These are phyloP conservation scores for Actinemys pallida DNA, from an alignment of 2,113 vertebrate genomes.

Conservation along the genomic window DNA sequence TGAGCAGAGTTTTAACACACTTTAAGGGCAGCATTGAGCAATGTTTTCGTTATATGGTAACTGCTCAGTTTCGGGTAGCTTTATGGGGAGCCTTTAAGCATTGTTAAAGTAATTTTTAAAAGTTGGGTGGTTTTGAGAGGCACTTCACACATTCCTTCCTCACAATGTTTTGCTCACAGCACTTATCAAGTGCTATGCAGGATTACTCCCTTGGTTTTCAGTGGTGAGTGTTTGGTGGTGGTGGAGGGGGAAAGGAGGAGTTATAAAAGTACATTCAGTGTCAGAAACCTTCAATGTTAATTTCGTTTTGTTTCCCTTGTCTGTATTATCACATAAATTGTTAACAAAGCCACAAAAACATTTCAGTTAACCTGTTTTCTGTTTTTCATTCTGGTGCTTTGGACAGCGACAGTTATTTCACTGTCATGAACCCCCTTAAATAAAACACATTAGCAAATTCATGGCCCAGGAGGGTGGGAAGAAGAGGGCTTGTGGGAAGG, in stretches of 20 bases:
- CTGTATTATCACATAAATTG: neutral
- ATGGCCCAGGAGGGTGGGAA: too few species aligned
- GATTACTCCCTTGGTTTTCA: neutral
- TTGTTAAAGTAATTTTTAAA: neutral
- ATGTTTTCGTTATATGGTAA: neutral
- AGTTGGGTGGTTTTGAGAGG: neutral
- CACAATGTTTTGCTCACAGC: neutral
- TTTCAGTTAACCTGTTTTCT: too few species aligned
- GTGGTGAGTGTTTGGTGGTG: too few species aligned
- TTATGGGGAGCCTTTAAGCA: neutral
- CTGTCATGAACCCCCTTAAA: too few species aligned
- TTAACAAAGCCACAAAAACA: too few species aligned
- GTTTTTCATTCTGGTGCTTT: too few species aligned
- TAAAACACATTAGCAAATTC: too few species aligned
- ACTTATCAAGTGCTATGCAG: neutral
- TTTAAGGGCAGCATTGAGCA: neutral
- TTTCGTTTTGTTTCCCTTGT: neutral
- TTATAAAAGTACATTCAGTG: neutral
- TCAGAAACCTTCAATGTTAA: neutral
- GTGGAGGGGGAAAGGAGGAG: neutral
- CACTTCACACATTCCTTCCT: neutral
- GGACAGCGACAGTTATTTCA: too few species aligned
- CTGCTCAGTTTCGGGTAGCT: neutral
- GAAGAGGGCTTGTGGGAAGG: too few species aligned
- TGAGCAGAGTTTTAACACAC: too few species aligned